A percentile compares a stretch with the other conserved stretches of the same genome.
Conservation (phyloP, 2,113 vertebrate genomes). For the Crypturellus undulatus region DNA sequence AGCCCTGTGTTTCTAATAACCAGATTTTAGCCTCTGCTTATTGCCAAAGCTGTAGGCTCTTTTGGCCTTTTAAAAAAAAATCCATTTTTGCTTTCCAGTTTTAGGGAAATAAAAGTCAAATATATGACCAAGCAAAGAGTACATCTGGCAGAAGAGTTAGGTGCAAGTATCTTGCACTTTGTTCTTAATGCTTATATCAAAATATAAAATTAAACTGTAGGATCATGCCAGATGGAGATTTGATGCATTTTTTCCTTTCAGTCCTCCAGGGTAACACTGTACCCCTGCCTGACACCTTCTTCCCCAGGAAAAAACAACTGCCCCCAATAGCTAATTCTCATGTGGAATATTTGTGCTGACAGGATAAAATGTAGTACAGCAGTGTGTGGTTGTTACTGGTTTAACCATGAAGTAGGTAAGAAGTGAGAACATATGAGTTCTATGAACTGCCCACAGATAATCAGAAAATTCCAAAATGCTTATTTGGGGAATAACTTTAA, state of each 20-base stretch:
- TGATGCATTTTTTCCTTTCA: not conserved
- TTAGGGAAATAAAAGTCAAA: not conserved
- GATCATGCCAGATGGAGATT: not conserved
- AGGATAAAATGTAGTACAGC: not conserved
- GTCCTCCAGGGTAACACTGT: not conserved
- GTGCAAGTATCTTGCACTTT: not conserved
- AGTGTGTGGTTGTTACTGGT: not conserved
- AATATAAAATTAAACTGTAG: not conserved
- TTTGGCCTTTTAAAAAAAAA: not conserved
- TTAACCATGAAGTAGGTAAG: not conserved
- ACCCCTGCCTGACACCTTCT: rapidly evolving
- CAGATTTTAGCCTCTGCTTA: not conserved
- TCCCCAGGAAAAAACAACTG: not conserved
- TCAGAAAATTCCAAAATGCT: not conserved
- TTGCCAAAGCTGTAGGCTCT: not conserved
- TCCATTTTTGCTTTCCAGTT: not conserved
- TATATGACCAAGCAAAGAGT: not conserved
- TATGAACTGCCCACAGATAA: not conserved
- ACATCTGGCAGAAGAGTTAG: not conserved
- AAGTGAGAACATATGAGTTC: not conserved
- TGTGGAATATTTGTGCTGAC: not conserved
- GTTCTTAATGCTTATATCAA: not conserved
- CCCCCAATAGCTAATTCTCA: not conserved
- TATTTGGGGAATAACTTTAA: not conserved
- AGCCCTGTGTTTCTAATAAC: not conserved